phyloP scores from a whole-genome alignment of 2,888 invertebrate genomes.

The Helleia helle region DNA sequence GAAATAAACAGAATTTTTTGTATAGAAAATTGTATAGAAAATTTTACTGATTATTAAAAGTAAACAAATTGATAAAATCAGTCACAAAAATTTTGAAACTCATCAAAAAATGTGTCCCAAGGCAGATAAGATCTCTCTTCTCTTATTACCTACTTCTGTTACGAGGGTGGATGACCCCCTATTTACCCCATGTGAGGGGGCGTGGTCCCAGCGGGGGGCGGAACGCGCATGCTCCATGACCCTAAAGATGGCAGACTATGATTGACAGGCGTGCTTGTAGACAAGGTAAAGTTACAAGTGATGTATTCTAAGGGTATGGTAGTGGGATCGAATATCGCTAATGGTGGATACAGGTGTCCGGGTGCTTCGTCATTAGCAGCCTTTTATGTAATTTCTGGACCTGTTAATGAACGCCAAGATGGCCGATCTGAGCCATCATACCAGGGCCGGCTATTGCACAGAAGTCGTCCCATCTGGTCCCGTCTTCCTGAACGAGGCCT shows the following conservation, averaged over 20 bases:
- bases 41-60: no score
- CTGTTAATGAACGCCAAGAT: background rate
- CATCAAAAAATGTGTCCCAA: background rate
- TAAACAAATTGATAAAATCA: no score
- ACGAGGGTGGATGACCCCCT: conserved; percentile 21
- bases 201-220: conserved; percentile 51
- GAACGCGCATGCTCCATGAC: conserved; percentile 52
- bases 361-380: background rate
- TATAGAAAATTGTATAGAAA: no score
- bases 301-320: background rate
- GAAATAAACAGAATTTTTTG: no score
- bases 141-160: conserved; percentile 20
- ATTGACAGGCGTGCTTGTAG: conserved; percentile 8
- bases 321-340: background rate
- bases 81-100: no score
- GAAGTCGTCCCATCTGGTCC: no score
- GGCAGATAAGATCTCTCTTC: background rate
- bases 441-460: no score
- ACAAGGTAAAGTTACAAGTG: background rate
- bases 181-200: conserved; percentile 33
- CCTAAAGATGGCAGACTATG: conserved; percentile 51
- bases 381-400: background rate
- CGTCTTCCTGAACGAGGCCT: no score
- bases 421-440: no score
- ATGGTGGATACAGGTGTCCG: background rate